Conservation (phyloP, 2,113 vertebrate species). For the Mirounga angustirostris region DNA sequence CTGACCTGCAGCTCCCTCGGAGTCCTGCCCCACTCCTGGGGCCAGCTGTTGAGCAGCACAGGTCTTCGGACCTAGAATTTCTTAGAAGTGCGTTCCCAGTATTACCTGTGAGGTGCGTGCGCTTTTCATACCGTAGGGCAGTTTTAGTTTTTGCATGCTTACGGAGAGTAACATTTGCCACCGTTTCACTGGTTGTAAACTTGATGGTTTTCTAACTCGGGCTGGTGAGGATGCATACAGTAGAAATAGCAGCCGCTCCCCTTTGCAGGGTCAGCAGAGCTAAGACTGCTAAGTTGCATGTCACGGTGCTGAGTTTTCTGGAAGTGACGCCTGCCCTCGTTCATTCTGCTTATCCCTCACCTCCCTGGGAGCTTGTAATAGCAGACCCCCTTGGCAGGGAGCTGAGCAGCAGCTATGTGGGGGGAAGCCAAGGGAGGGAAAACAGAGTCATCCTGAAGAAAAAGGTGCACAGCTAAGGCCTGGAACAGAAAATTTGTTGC, state of each 20-base stretch:
- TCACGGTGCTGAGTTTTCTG: neutral
- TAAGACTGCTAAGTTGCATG: neutral
- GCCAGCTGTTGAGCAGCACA: neutral
- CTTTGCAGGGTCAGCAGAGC: accelerated
- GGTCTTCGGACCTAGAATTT: neutral
- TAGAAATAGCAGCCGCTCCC: neutral
- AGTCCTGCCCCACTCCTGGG: neutral
- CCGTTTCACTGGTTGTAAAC: neutral
- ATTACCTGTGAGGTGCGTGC: neutral
- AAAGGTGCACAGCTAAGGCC: slow-evolving; percentile 81
- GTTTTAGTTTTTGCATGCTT: neutral
- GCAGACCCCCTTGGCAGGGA: neutral
- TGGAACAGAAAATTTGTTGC: slow-evolving; percentile 82
- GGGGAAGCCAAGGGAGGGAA: slow-evolving; percentile 77
- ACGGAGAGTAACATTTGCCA: neutral
- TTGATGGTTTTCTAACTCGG: neutral
- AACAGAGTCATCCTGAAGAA: slow-evolving; percentile 81
- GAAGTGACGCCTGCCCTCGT: neutral
- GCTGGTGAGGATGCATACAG: neutral
- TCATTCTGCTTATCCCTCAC: neutral
- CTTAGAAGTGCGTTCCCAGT: neutral
- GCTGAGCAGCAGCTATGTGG: slow-evolving; percentile 72
- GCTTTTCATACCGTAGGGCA: neutral
- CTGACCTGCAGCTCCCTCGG: neutral
- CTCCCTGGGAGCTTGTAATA: neutral